Conservation (phyloP, 2,797 vertebrate genomes). For the Sarcophilus harrisii region DNA sequence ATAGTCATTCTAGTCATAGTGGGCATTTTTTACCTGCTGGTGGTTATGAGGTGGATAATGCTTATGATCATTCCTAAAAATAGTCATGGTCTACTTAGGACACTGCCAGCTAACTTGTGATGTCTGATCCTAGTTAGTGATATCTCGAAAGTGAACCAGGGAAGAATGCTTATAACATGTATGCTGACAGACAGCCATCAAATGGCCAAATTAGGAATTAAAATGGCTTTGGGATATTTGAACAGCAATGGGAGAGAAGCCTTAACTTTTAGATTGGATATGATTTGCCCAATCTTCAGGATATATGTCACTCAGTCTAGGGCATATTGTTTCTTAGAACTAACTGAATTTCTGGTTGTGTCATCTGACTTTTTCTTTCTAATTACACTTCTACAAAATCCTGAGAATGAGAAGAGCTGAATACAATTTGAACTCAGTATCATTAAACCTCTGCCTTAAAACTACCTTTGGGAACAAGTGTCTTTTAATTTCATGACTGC, state of each 20-base stretch:
- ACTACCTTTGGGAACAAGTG: background rate
- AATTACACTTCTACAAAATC: background rate
- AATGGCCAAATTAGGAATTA: background rate
- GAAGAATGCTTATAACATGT: background rate
- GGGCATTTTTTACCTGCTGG: background rate
- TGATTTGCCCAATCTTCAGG: background rate
- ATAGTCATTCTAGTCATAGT: background rate
- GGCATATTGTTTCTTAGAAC: background rate
- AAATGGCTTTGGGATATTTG: background rate
- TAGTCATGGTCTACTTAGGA: background rate
- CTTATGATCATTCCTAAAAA: background rate
- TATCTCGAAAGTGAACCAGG: background rate
- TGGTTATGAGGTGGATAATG: background rate
- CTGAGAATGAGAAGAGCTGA: background rate
- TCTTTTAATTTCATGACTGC: too few relatives aligned
- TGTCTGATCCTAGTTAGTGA: background rate
- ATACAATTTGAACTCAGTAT: background rate
- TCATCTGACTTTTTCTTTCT: too few relatives aligned
- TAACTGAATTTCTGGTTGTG: background rate
- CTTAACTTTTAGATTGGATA: background rate
- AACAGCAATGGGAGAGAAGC: background rate
- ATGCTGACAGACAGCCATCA: background rate
- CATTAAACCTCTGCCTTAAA: background rate
- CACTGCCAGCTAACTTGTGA: background rate
- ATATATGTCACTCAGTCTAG: background rate